phyloP scores from a whole-genome alignment of 2,113 vertebrate species.

The Brachypteracias leptosomus region DNA sequence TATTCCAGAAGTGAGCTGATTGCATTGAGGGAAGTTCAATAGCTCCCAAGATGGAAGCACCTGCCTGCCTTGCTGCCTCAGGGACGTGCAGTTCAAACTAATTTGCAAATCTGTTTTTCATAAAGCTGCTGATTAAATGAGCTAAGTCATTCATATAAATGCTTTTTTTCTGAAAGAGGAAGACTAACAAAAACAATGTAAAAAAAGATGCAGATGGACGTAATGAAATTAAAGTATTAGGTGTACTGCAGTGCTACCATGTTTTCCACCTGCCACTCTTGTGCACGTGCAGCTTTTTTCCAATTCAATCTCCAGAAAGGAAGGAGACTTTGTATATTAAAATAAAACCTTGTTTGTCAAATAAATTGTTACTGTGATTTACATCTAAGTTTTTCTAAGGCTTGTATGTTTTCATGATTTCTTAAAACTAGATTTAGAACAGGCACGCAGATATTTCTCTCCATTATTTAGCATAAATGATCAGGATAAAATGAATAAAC shows the following conservation, averaged over 20 bases:
- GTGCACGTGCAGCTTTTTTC: neutral
- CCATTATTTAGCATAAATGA: neutral
- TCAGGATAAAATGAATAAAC: neutral
- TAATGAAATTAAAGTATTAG: slow-evolving; percentile 1
- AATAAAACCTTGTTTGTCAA: neutral
- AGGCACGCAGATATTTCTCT: neutral
- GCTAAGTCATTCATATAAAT: neutral
- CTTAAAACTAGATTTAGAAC: neutral
- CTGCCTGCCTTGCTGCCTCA: neutral
- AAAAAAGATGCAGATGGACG: neutral
- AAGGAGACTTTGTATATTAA: neutral
- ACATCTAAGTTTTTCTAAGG: neutral
- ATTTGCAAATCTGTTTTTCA: slow-evolving; percentile 4
- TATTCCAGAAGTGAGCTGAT: neutral
- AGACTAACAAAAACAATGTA: neutral
- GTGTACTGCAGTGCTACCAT: neutral
- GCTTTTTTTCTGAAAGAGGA: neutral
- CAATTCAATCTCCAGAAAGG: neutral
- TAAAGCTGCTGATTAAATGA: neutral
- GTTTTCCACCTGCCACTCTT: neutral
- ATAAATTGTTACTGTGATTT: neutral
- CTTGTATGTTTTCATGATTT: neutral
- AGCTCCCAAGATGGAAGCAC: neutral
- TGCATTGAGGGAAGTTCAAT: neutral
- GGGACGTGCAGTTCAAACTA: neutral